phyloP scores from a whole-genome alignment of 2,888 invertebrate species.

The Drosophila affinis region DNA sequence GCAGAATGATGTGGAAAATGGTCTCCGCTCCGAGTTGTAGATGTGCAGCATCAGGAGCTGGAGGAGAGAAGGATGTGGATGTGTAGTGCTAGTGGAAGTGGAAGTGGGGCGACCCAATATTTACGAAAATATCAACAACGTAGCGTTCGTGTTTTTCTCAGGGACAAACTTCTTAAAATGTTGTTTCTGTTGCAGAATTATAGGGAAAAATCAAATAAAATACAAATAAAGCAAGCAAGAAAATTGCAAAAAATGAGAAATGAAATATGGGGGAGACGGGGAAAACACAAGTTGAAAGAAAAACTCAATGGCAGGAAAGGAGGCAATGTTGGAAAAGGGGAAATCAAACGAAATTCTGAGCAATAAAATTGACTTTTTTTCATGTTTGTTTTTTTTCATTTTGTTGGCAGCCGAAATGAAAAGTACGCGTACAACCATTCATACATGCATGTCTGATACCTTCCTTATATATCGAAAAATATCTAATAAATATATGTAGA shows the following conservation, averaged over 20 bases:
- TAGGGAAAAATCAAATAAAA: slow-evolving; percentile 68
- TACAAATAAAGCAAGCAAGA: slow-evolving; percentile 38
- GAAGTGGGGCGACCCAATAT: slow-evolving; percentile 66
- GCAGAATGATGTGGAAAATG: background rate
- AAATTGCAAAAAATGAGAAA: slow-evolving; percentile 33
- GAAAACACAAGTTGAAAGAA: slow-evolving; percentile 17
- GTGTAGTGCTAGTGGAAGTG: too few species aligned
- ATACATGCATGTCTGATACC: slow-evolving; percentile 22
- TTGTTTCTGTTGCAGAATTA: slow-evolving; percentile 59
- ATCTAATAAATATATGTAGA: slow-evolving; percentile 29
- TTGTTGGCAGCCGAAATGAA: slow-evolving; percentile 71
- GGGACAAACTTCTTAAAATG: slow-evolving; percentile 73
- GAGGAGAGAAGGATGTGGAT: background rate
- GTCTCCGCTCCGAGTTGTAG: background rate
- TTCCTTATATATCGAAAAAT: slow-evolving; percentile 16
- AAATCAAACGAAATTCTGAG: slow-evolving; percentile 33
- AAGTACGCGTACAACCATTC: slow-evolving; percentile 36
- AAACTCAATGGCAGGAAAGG: slow-evolving; percentile 45
- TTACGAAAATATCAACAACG: slow-evolving; percentile 65
- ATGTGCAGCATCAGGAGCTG: slow-evolving; percentile 3
- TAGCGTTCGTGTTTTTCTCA: slow-evolving; percentile 65
- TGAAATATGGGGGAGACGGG: slow-evolving; percentile 9
- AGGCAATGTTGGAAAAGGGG: background rate
- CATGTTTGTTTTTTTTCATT: slow-evolving; percentile 7
- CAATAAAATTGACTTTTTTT: slow-evolving; percentile 70